Percentiles rank a stretch among this genome's conserved stretches.
Evolutionary conservation across 2,888 invertebrate species (phyloP).

Genomic region (Galeruca laticollis): DNA sequence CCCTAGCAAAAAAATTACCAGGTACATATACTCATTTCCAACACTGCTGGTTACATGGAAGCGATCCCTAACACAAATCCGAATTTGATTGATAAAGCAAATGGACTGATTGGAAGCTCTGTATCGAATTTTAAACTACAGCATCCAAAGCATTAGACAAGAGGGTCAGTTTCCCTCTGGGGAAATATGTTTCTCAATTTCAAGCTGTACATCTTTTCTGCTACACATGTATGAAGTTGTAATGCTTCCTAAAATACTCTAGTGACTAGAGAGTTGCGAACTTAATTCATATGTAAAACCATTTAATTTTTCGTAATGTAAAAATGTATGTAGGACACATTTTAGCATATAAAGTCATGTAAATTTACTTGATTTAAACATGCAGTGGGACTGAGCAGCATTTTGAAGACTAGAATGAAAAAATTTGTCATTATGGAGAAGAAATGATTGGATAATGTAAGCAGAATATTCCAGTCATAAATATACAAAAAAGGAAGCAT

Average conservation of each 20-base stretch:
- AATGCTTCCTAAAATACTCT: background rate
- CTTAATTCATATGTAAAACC: background rate
- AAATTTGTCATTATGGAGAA: too few relatives aligned
- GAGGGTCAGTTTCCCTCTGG: background rate
- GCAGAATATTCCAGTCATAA: too few relatives aligned
- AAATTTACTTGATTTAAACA: too few relatives aligned
- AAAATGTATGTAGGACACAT: background rate
- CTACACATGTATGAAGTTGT: background rate
- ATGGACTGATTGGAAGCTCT: background rate
- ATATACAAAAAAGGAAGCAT: too few relatives aligned
- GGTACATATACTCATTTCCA: too few relatives aligned
- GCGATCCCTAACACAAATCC: background rate
- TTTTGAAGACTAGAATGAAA: too few relatives aligned
- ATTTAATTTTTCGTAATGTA: background rate
- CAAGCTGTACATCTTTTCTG: background rate
- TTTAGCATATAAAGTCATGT: too few relatives aligned
- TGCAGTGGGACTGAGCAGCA: too few relatives aligned
- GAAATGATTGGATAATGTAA: too few relatives aligned
- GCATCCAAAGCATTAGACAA: background rate
- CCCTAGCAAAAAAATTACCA: too few relatives aligned
- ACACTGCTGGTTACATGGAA: too few relatives aligned
- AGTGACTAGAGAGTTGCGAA: background rate
- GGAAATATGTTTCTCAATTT: constrained; percentile 4
- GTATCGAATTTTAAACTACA: background rate
- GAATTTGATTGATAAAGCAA: background rate